Evolutionary conservation across 2,113 vertebrate genomes (phyloP).

Genomic region (Gila orcuttii): DNA sequence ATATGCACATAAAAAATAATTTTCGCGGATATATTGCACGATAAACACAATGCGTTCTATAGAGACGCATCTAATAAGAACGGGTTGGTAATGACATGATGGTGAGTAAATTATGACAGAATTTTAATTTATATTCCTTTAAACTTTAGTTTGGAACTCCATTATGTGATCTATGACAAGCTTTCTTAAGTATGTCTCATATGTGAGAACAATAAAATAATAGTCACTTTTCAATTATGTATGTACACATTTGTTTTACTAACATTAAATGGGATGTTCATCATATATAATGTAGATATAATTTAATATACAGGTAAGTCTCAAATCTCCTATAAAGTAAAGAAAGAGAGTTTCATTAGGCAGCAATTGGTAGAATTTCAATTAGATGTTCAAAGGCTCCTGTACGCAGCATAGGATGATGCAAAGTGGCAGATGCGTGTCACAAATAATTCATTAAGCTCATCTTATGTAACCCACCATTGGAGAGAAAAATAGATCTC

Average conservation of each 20-base stretch:
- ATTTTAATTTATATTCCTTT: background rate
- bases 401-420: background rate
- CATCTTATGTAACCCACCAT: background rate
- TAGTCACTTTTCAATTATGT: too few species aligned
- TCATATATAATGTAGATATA: background rate
- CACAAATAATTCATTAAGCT: constrained; percentile 32
- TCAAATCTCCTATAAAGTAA: background rate
- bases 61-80: too few species aligned
- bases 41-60: too few species aligned
- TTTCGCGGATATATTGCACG: too few species aligned
- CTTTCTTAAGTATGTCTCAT: background rate
- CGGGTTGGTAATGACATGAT: too few species aligned
- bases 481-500: background rate
- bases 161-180: background rate
- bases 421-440: constrained; percentile 31
- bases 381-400: background rate
- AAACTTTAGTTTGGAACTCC: background rate
- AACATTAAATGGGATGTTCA: background rate
- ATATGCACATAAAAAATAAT: too few species aligned
- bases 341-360: background rate
- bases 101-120: too few species aligned
- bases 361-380: background rate
- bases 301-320: background rate
- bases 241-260: background rate
- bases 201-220: background rate